These are phyloP conservation scores for Hippasteria phrygiana DNA, from an alignment of 53 echinoderm and acorn worm species.

Conservation along the genomic window DNA sequence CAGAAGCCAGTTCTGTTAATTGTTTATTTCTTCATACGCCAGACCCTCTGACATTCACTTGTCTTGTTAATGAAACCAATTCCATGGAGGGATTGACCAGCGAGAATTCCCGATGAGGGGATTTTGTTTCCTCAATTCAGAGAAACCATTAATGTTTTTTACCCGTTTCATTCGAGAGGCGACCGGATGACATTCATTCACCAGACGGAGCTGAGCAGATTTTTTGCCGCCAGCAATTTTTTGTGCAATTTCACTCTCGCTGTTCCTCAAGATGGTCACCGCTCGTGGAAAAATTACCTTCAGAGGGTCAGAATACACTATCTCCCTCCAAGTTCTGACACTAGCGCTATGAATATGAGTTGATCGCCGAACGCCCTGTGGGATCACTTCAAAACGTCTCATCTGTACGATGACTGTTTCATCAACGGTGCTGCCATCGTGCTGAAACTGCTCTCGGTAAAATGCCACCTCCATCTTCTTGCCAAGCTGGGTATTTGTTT, in stretches of 20 bases:
- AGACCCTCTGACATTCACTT: neutral
- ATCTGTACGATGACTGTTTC: neutral
- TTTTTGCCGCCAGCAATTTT: neutral
- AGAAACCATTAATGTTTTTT: neutral
- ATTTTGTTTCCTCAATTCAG: neutral
- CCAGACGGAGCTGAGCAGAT: neutral
- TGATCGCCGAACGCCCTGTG: neutral
- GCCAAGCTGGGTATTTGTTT: neutral
- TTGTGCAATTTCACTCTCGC: neutral
- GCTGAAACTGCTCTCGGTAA: no score
- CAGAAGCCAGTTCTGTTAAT: slow-evolving; percentile 3
- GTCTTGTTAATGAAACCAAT: neutral
- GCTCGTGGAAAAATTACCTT: neutral
- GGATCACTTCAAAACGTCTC: slow-evolving; percentile 4
- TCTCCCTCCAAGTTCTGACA: neutral
- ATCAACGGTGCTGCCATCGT: neutral
- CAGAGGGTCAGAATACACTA: neutral
- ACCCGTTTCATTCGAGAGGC: neutral
- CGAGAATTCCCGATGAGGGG: neutral
- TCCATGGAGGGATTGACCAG: neutral
- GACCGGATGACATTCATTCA: neutral
- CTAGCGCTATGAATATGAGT: neutral
- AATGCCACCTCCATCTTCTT: neutral
- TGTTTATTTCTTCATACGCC: neutral
- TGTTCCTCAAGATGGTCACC: neutral